Evolutionary conservation across 2,797 vertebrate species (phyloP), one percentile per base, ranked within the genome.

Genomic region (Sciaenops ocellatus): DNA sequence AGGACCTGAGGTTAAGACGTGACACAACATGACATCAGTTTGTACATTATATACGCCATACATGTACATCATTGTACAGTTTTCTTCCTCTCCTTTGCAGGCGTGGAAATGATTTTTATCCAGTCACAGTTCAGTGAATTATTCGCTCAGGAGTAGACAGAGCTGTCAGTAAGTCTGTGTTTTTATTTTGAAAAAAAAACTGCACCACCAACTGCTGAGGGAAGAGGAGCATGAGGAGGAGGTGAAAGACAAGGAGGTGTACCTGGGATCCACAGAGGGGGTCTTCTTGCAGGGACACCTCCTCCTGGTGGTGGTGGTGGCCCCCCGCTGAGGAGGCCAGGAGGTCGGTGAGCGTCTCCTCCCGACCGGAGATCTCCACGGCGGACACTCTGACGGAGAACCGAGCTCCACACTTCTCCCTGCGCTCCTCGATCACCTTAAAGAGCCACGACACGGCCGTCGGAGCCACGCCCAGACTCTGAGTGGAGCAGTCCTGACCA

Each of bases 391-490:
- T 92, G 72, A 99, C 92, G 0, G 97, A 97, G 94, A 97, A 97
- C 51, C 95, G 94, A 16, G 95, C 94, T 7, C 96, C 96, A 0
- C 91, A 94, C 89, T 96, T 96, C 88, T 97, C 95, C 88, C 91
- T 94, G 66, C 96, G 96, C 84, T 97, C 97, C 46, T 97, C 96
- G 2, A 97, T 96, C 87, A 99, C 94, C 83, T 96, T 96, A 86
- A 98, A 99, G 80, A 99, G 97, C 98, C 98, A 99, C 61, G 97
- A 97, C 93, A 99, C 96, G 78, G 97, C 97, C 1, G 97, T 98
- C 18, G 98, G 98, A 22, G 96, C 93, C 64, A 98, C 92, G 42
- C 98, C 98, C 89, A 99, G 94, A 86, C 95, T 97, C 93, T 97
- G 98, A 0, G 96, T 96, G 4, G 97, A 97, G 92, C 93, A 95